Base-by-base conservation (phyloP, 2,113 vertebrate genomes). In the Dendrocopos noguchii region DNA sequence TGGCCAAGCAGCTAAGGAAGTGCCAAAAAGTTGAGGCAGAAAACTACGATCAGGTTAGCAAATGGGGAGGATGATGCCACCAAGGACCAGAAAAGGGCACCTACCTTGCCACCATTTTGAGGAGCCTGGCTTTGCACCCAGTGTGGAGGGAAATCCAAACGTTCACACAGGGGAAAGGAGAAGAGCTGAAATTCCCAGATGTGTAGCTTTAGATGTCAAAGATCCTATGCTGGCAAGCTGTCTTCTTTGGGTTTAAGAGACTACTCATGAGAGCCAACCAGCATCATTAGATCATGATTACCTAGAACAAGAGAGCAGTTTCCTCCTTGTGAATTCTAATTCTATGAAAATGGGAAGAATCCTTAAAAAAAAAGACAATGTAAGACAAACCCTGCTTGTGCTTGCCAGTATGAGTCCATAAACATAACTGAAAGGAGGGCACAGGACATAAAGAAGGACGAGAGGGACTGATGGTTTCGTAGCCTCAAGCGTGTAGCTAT, bases 1-100 rank as follows among this genome's bases (percentile, higher is more conserved):
- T 99, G 16, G 98, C 98, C 91, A 98, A 97, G 87, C 98, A 99
- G 95, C 97, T 99, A 2, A 97, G 98, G 21, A 98, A 97, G 80
- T 68, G 83, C 10, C 97, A 97, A 61, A 98, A 98, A 2, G 98
- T 99, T 1, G 97, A 99, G 93, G 98, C 99, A 7, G 98, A 99
- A 96, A 99, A 98, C 95, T 99, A 98, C 1, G 98, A 99, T 29
- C 98, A 98, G 98, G 99, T 94, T 33, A 87, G 91, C n/a, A 88
- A 71, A 55, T 6, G 17, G 66, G 60, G 64, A 68, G 34, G 57
- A 21, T 34, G 15, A 14, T 52, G 29, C 22, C 42, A 56, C 12
- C 36, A 24, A 31, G 33, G 39, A 50, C 2, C 2, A 61, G 12
- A 29, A 66, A 76, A 72, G 7, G 47, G 34, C 60, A 59, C 81